These are phyloP conservation scores for Cordilura impudica DNA, from an alignment of 2,888 invertebrate genomes.

Conservation along the genomic window DNA sequence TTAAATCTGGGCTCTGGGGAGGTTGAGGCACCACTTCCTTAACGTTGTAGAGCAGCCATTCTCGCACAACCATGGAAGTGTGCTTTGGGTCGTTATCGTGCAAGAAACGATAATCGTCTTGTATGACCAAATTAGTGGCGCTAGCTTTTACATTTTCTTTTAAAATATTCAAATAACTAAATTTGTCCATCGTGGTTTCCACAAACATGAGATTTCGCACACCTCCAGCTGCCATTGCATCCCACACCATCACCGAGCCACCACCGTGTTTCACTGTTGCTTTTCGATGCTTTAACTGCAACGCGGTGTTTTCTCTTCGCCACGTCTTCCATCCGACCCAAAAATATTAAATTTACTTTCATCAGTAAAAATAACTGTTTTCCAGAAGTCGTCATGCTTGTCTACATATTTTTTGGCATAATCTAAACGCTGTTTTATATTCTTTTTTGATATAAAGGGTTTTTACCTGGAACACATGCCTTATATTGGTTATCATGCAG, in stretches of 20 bases:
- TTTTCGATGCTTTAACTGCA: conserved; percentile 5
- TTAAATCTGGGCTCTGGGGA: conserved; percentile 23
- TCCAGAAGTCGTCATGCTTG: conserved; percentile 5
- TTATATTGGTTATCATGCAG: no score
- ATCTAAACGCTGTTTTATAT: no score
- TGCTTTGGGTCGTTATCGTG: conserved; percentile 7
- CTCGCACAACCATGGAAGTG: conserved; percentile 19
- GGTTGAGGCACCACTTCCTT: conserved; percentile 30
- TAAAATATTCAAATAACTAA: conserved; percentile 22
- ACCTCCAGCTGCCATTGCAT: conserved; percentile 24
- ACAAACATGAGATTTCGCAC: conserved; percentile 21
- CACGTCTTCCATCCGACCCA: conserved; percentile 12
- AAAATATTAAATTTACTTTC: no score
- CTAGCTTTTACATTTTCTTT: conserved; percentile 25
- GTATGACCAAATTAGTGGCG: not conserved
- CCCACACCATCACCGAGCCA: conserved; percentile 18
- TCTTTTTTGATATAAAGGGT: no score
- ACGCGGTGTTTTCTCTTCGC: not conserved
- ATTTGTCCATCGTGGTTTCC: conserved; percentile 26
- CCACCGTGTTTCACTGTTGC: conserved; percentile 8
- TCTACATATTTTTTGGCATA: conserved; percentile 13
- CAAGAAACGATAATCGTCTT: conserved; percentile 14
- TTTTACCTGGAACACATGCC: no score
- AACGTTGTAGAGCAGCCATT: conserved; percentile 41
- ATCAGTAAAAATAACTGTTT: no score